These are phyloP conservation scores for Galaxea fascicularis DNA, from an alignment of 92 coral and sea anemone genomes.

Conservation along the genomic window DNA sequence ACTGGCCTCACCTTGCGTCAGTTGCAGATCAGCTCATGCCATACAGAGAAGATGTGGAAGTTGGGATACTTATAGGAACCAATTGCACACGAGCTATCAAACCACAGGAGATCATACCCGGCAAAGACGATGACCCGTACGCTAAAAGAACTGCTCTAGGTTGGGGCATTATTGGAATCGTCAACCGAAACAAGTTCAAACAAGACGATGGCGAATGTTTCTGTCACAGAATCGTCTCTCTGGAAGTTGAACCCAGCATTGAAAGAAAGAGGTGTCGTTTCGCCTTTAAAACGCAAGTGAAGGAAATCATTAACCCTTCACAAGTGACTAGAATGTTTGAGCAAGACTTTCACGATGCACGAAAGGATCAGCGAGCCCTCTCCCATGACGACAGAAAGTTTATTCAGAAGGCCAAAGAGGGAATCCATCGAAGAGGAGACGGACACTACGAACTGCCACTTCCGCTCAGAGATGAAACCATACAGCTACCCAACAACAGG, in stretches of 20 bases:
- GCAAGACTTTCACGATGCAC: too few species aligned
- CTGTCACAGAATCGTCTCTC: neutral
- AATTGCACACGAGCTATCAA: too few species aligned
- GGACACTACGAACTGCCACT: too few species aligned
- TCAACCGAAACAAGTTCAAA: neutral
- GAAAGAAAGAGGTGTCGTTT: constrained; percentile 25
- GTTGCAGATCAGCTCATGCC: too few species aligned
- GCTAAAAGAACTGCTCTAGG: constrained; percentile 44
- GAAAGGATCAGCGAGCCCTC: constrained; percentile 17
- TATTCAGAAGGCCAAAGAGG: constrained; percentile 19
- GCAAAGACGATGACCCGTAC: constrained; percentile 60
- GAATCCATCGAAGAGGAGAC: too few species aligned
- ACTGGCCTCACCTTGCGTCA: too few species aligned
- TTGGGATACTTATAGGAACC: too few species aligned
- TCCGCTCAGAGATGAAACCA: too few species aligned
- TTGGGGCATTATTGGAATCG: constrained; percentile 51
- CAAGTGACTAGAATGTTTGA: constrained; percentile 35
- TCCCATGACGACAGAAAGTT: constrained; percentile 45
- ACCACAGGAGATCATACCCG: too few species aligned
- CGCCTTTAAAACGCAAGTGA: constrained; percentile 23
- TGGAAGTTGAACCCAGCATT: constrained; percentile 14
- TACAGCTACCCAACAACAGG: too few species aligned
- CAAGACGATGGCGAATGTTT: neutral
- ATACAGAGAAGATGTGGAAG: too few species aligned
- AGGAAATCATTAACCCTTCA: constrained; percentile 13